phyloP scores from a whole-genome alignment of 2,797 vertebrate species.

The Gymnopithys bicolor region DNA sequence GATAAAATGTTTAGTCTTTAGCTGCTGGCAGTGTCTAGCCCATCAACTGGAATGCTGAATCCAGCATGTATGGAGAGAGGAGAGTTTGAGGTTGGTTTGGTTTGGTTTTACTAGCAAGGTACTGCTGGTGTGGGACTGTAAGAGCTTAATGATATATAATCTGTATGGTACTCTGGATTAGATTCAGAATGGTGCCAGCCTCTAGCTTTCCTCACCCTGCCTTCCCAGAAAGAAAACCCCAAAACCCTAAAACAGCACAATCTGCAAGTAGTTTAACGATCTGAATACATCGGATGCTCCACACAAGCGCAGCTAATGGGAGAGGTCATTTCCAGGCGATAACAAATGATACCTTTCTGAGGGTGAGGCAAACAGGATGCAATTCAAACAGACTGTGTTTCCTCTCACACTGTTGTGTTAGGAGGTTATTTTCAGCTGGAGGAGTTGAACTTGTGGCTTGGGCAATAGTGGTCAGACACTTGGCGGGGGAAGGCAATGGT shows the following conservation, averaged over 20 bases:
- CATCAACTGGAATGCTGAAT: neutral
- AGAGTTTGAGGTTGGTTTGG: neutral
- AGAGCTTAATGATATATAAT: neutral
- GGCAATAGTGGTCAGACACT: neutral
- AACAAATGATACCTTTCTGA: neutral
- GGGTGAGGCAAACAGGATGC: neutral
- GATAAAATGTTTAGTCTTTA: neutral
- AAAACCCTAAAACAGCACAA: neutral
- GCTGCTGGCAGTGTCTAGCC: neutral
- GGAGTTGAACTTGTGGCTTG: neutral
- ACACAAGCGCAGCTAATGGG: neutral
- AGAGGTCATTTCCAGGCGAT: neutral
- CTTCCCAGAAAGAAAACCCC: neutral
- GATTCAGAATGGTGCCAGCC: neutral
- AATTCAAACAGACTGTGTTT: constrained; percentile 11
- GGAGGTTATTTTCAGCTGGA: constrained; percentile 23
- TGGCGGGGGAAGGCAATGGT: neutral
- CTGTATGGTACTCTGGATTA: neutral
- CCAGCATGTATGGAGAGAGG: neutral
- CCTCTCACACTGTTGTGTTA: neutral
- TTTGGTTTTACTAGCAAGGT: neutral
- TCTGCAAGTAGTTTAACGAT: neutral
- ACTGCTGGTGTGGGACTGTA: neutral
- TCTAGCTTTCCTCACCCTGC: neutral
- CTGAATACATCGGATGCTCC: neutral